Evolutionary conservation across 2,797 vertebrate genomes (phyloP), one percentile per base, ranked within the genome.

Genomic region (Botia almorhae): DNA sequence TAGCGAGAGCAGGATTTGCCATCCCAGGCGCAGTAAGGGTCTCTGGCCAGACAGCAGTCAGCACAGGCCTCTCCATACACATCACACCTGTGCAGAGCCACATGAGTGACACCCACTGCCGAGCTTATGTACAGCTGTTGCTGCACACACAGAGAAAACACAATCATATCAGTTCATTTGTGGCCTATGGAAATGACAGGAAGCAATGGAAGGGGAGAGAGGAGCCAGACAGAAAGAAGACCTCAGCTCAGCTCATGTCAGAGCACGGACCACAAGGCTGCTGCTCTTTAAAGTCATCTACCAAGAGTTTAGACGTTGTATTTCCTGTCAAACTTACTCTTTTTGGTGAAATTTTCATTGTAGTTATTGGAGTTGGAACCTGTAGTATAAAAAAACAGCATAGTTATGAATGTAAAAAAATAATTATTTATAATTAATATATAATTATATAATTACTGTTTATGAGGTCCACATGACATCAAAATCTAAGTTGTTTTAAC

Each of bases 291-390:
- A 7, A 4, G 36, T 39, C n/a, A n/a, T n/a, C n/a, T n/a, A n/a
- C n/a, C n/a, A n/a, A n/a, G n/a, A n/a, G n/a, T n/a, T n/a, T n/a
- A n/a, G n/a, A n/a, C n/a, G 14, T 51, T 17, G 13, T 50, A 1
- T 29, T 17, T n/a, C 4, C 4, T 50, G 10, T 14, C 7, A 26
- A 53, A 73, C 96, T 91, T 91, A 99, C 98, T 91, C 98, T 91
- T 92, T 99, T 99, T 26, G 98, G 98, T 81, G 98, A 99, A 87
- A 99, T 99, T 91, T 96, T 99, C 98, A 99, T 99, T 0, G 96
- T 98, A 86, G 96, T 98, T 78, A 99, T 96, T 13, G 97, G 89
- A 0, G 95, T 96, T 4, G 98, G 96, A 71, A 97, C 93, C 98
- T 99, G 87, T 64, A 90, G 84, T 83, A 65, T 33, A 17, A 85